phyloP scores from a whole-genome alignment of 2,888 invertebrate species.

The Trichogramma dendrolimi region DNA sequence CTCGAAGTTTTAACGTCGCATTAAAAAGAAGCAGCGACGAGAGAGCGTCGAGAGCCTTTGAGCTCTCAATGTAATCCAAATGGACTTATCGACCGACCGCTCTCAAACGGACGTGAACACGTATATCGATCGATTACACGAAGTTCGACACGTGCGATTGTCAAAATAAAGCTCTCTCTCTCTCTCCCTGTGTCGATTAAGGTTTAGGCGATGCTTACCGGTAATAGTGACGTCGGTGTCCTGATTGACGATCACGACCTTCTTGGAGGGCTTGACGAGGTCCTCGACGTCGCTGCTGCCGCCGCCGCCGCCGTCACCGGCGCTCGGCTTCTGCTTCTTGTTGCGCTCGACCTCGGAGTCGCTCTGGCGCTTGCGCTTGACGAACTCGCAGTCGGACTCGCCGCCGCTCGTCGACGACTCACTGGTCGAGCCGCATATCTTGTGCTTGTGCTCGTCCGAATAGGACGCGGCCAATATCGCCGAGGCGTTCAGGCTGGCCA shows the following conservation, averaged over 20 bases:
- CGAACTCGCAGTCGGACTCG: conserved; percentile 52
- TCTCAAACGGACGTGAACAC: no score
- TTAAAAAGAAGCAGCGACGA: no score
- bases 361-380: conserved; percentile 45
- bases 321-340: conserved; percentile 35
- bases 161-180: not conserved
- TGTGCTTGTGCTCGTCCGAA: conserved; percentile 65
- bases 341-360: conserved; percentile 45
- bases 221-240: conserved; percentile 85
- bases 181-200: not conserved
- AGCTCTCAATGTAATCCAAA: no score
- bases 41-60: no score
- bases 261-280: conserved; percentile 48
- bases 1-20: no score
- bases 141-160: not conserved
- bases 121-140: not conserved
- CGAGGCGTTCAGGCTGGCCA: conserved; percentile 87
- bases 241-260: conserved; percentile 76
- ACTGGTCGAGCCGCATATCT: conserved; percentile 58
- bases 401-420: conserved; percentile 55
- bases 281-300: conserved; percentile 42
- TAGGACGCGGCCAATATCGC: conserved; percentile 88
- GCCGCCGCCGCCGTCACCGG: conserved; percentile 23
- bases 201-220: conserved; percentile 44
- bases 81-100: no score